Base-by-base conservation (phyloP, 1,140 invertebrate species). In the Drosophila eugracilis region DNA sequence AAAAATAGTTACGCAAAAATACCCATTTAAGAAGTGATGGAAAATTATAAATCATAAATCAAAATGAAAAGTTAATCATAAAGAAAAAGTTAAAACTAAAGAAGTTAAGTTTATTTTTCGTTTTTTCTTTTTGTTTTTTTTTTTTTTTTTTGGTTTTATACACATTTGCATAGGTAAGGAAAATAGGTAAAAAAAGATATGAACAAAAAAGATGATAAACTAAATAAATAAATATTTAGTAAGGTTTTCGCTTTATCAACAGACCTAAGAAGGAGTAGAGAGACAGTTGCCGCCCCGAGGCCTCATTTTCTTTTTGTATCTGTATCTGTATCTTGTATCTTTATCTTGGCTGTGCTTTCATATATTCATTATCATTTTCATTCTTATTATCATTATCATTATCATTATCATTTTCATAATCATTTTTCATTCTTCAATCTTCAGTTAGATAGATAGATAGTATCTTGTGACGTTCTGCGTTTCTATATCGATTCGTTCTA, bases 161-260 rank as follows among this genome's bases (percentile, higher is more conserved):
- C 45, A 78, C 60, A 53, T 71, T 72, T 71, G 37, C 69, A 71
- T 52, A 21, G 42, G 36, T 44, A 37, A 37, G 28, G 14, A 57
- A 19, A 60, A 32, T 26, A 62, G 48, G 39, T 28, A 58, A 66
- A 65, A 52, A 49, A 49, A 66, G 49, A 65, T 72, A 48, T 75
- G 26, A 44, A 75, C 55, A 69, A 71, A 72, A 60, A 59, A 72
- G 41, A 15, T 75, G 63, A 76, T 80, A 77, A 78, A 75, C 59
- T 75, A 78, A 83, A 58, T 62, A 71, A 70, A 77, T 52, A 41
- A 77, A 84, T 74, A 72, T 59, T 81, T 84, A 83, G 67, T 22
- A 67, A 53, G 32, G 52, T 45, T 76, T 48, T 60, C 47, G 63
- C 54, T 70, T 62, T 65, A 70, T 77, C 65, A 60, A 63, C 70